Conservation (phyloP, 2,797 vertebrate species). For the Rhinichthys osculus region DNA sequence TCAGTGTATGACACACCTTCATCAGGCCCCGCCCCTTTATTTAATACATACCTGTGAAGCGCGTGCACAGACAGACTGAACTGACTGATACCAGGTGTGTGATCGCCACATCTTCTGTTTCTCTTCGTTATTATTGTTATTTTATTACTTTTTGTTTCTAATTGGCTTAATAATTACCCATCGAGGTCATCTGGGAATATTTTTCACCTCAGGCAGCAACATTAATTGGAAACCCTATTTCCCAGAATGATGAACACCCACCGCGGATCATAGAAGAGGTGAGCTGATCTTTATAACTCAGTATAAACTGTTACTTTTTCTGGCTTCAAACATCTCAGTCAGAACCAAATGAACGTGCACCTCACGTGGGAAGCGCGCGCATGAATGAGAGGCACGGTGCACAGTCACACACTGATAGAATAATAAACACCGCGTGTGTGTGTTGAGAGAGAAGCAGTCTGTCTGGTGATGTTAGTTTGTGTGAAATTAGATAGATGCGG, state of each 20-base stretch:
- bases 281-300: background rate
- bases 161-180: background rate
- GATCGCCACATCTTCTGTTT: background rate
- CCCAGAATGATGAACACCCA: background rate
- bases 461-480: background rate
- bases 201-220: too few relatives aligned
- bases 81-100: too few relatives aligned
- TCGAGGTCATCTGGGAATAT: background rate
- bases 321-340: background rate
- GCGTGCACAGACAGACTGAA: background rate
- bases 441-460: background rate
- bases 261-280: background rate
- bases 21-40: background rate
- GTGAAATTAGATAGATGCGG: background rate
- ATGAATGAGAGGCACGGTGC: background rate
- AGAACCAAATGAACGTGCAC: background rate
- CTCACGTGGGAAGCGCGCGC: background rate
- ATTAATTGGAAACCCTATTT: background rate
- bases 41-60: background rate
- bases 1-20: background rate
- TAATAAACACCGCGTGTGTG: background rate
- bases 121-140: background rate
- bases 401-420: background rate
- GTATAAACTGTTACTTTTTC: background rate
- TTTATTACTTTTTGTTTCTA: background rate